Base-by-base conservation (phyloP, 23 tunicate genomes). In the Pegea sp. region DNA sequence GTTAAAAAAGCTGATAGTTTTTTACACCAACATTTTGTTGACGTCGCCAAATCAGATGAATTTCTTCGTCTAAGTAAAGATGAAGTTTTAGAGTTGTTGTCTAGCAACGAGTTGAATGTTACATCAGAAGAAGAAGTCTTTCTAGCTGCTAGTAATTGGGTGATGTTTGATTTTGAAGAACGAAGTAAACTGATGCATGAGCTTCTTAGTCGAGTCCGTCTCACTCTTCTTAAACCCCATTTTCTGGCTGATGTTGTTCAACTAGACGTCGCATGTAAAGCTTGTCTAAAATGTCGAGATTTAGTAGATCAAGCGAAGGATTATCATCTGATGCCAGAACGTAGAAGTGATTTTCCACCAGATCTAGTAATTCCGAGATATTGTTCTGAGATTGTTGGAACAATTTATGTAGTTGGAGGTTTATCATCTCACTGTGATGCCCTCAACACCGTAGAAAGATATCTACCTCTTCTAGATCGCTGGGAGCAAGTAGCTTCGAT, bases 331-430 rank as follows among this genome's bases (percentile, higher is more conserved):
- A 81, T 81, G 69, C 93, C 93, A 0, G 81, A 81, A 29, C 26
- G 93, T 29, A 61, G 93, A 31, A 54, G 64, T 19, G 65, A 55
- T 11, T 81, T 81, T 62, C 81, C 93, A 21, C 73, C 78, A 1
- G 32, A 66, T 2, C 68, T 72, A 69, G 57, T 72, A n/a, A 66
- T 67, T 23, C 81, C 93, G 0, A 54, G 93, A 49, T 81, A 77
- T 49, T 81, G 93, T 65, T 52, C 75, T 26, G 75, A 81, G 30
- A 67, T 81, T 13, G 70, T 54, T 20, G 71, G 61, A 21, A 52
- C 64, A 58, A 81, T 81, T 18, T 81, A 72, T 55, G 93, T 81
- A 26, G 93, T 81, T 33, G 93, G 93, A 7, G 93, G 93, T 1
- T 34, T 81, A 1, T 68, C 93, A 22, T 66, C 80, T 8, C 65